phyloP scores from a whole-genome alignment of 2,113 vertebrate species.

The Mormoops blainvillei region DNA sequence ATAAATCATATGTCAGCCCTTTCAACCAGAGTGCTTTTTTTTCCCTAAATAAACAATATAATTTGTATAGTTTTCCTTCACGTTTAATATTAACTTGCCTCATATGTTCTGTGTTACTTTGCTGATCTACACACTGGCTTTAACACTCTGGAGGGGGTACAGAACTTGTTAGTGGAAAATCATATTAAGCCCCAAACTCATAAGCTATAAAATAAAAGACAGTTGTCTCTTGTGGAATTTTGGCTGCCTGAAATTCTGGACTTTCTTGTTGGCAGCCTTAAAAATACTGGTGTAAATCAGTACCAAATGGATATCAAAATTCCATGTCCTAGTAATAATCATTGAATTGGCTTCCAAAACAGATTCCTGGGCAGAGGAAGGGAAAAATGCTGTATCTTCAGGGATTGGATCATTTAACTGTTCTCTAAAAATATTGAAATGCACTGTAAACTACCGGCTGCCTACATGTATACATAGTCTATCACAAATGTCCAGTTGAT shows the following conservation, averaged over 20 bases:
- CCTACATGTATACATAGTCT: not conserved
- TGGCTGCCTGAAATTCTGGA: constrained; percentile 80
- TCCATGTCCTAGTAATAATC: constrained; percentile 77
- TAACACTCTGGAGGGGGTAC: constrained; percentile 78
- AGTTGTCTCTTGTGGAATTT: constrained; percentile 82
- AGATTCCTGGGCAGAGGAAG: constrained; percentile 72
- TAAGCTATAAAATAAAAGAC: constrained; percentile 84
- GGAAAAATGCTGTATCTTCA: constrained; percentile 49
- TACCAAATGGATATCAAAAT: constrained; percentile 84
- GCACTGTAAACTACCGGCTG: constrained; percentile 21
- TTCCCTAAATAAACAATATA: constrained; percentile 72
- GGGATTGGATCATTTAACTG: constrained; percentile 48
- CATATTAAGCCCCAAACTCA: constrained; percentile 80
- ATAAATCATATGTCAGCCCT: constrained; percentile 70
- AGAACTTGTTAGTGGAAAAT: constrained; percentile 84
- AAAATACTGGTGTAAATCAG: constrained; percentile 81
- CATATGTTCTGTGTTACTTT: constrained; percentile 73
- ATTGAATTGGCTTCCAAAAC: constrained; percentile 72
- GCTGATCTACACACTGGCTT: constrained; percentile 73
- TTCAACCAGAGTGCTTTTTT: constrained; percentile 70
- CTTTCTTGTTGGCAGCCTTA: constrained; percentile 80
- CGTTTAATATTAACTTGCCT: constrained; percentile 78
- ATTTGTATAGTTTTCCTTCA: constrained; percentile 75
- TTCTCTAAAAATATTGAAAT: constrained; percentile 46
- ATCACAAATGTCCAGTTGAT: not conserved